phyloP scores from a whole-genome alignment of 2,888 invertebrate species.

The Zelleria hepariella region DNA sequence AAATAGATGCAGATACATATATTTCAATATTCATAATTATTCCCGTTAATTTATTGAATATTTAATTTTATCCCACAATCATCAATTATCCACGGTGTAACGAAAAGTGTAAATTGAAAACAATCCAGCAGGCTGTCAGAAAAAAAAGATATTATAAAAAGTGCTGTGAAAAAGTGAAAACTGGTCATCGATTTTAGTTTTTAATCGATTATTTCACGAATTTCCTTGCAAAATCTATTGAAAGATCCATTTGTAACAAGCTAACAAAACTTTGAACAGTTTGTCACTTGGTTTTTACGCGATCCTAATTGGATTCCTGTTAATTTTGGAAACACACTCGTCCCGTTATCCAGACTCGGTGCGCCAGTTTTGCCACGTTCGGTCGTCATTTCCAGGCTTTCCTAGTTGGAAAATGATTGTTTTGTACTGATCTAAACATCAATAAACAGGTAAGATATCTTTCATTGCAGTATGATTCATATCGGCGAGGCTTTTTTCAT shows the following conservation, averaged over 20 bases:
- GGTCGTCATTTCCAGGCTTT: slow-evolving; percentile 22
- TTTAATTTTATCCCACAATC: too few relatives aligned
- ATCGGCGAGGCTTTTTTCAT: not conserved
- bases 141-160: not conserved
- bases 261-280: not conserved
- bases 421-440: slow-evolving; percentile 17
- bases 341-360: slow-evolving; percentile 33
- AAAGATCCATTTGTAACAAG: not conserved
- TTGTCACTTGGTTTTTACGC: not conserved
- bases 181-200: not conserved
- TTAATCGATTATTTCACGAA: not conserved
- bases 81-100: too few relatives aligned
- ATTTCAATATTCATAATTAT: too few relatives aligned
- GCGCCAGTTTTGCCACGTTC: slow-evolving; percentile 42
- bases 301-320: not conserved
- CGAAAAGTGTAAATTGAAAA: not conserved
- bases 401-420: slow-evolving; percentile 24
- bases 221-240: not conserved
- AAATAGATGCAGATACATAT: too few relatives aligned
- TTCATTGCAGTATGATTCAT: not conserved
- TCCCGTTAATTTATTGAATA: too few relatives aligned
- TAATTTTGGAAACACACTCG: not conserved
- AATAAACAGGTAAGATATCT: slow-evolving; percentile 16
- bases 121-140: not conserved
- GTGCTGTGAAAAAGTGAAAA: not conserved